Evolutionary conservation across 2,113 vertebrate genomes (phyloP).

Genomic region (Sturnira hondurensis): DNA sequence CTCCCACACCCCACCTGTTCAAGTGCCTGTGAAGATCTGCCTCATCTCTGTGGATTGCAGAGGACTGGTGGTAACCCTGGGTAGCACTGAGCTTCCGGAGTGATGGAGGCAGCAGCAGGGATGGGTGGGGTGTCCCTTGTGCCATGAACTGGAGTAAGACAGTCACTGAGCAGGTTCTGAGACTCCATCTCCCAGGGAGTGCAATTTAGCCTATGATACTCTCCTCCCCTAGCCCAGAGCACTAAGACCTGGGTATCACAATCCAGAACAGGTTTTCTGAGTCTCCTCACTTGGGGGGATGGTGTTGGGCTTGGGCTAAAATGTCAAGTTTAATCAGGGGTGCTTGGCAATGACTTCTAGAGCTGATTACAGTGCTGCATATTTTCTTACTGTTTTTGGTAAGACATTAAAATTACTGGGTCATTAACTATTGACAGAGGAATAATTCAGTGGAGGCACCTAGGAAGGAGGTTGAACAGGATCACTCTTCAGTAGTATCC

Average conservation of each 20-base stretch:
- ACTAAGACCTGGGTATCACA: not conserved
- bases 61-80: too few species aligned
- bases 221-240: not conserved
- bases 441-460: not conserved
- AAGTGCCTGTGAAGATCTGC: not conserved
- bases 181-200: not conserved
- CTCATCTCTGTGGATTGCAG: not conserved
- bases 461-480: not conserved
- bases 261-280: not conserved
- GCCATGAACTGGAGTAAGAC: not conserved
- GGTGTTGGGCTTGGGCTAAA: not conserved
- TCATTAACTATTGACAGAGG: not conserved
- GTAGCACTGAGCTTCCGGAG: not conserved
- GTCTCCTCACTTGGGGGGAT: not conserved
- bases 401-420: not conserved
- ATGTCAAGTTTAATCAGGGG: not conserved
- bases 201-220: not conserved
- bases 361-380: not conserved
- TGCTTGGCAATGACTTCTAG: not conserved
- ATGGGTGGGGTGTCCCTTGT: not conserved
- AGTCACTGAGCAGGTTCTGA: not conserved
- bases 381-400: not conserved
- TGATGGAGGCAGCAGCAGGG: not conserved
- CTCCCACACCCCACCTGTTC: accelerated
- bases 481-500: slow-evolving; percentile 38